Conservation (phyloP, 2,888 invertebrate species). For the Brenthis hecate region DNA sequence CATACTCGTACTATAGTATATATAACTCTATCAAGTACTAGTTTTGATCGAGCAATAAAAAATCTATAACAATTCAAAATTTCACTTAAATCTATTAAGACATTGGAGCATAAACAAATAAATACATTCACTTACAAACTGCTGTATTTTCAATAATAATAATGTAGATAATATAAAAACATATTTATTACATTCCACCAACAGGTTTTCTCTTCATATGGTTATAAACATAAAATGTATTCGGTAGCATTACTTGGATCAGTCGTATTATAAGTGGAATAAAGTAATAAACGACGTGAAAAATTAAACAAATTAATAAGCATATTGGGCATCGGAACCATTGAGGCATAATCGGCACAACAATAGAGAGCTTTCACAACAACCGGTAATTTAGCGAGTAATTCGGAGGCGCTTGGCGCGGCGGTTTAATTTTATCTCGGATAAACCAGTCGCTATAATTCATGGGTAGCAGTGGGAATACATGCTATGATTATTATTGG, state of each 20-base stretch:
- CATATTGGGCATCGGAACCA: constrained; percentile 50
- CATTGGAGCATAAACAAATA: no score
- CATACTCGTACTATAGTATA: no score
- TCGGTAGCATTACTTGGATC: not conserved
- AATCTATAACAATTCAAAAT: no score
- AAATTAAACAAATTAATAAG: constrained; percentile 30
- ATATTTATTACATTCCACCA: no score
- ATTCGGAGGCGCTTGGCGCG: constrained; percentile 59
- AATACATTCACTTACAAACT: no score
- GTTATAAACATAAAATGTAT: no score
- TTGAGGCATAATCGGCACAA: constrained; percentile 57
- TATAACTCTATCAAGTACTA: no score
- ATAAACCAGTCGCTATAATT: constrained; percentile 63
- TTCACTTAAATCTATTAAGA: no score
- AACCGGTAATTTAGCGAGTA: constrained; percentile 69
- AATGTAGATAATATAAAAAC: no score
- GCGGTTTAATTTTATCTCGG: constrained; percentile 69
- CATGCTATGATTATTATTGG: constrained; percentile 37
- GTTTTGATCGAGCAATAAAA: no score
- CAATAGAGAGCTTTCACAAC: constrained; percentile 58
- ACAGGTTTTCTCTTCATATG: no score
- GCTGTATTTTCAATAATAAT: no score
- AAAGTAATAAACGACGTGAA: constrained; percentile 21
- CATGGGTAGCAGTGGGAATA: constrained; percentile 55
- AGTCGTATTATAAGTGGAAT: not conserved